Evolutionary conservation across 2,888 invertebrate genomes (phyloP), one percentile per base, ranked within the genome.

Genomic region (Alentia gelatinosa): DNA sequence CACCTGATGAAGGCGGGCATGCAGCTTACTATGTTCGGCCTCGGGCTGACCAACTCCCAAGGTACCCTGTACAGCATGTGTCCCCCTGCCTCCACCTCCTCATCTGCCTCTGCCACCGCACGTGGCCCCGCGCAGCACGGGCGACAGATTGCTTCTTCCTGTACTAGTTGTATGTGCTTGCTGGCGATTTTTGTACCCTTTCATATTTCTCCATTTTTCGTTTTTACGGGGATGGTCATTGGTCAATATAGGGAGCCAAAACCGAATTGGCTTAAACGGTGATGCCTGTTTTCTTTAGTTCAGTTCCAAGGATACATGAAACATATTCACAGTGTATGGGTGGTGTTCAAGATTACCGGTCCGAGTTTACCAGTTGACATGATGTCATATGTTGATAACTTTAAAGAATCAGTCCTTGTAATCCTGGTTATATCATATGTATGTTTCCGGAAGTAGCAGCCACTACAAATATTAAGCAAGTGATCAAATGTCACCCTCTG

Each of bases 1-100:
- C 92, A 91, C 89, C 91, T 93, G 75, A 91, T 93, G 91, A 75
- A 89, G 68, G 93, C 93, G 3, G 93, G 93, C 42, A 92, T 93
- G 92, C 93, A 93, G 91, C 91, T 93, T 12, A 92, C 92, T 4
- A 91, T 91, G 40, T 90, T 93, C 37, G 93, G 93, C 30, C 56
- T 93, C 50, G 91, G 91, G 37, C 74, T 90, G 5, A 56, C 89
- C 33, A 89, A 89, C 63, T 50, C 89, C 33, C 89, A 50, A 89
- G 63, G 56, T 89, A 89, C n/a, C 35, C 86, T 47, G n/a, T n/a
- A n/a, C n/a, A n/a, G n/a, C 9, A 12, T 4, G 7, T 40, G 9
- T 47, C 47, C 15, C n/a, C 30, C 86, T 35, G 0, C 86, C 23
- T 30, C 86, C 42, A 47, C 33, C 42, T 47, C 86, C 84, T 84